phyloP scores from a whole-genome alignment of 2,888 invertebrate species.

The Xestia c-nigrum region DNA sequence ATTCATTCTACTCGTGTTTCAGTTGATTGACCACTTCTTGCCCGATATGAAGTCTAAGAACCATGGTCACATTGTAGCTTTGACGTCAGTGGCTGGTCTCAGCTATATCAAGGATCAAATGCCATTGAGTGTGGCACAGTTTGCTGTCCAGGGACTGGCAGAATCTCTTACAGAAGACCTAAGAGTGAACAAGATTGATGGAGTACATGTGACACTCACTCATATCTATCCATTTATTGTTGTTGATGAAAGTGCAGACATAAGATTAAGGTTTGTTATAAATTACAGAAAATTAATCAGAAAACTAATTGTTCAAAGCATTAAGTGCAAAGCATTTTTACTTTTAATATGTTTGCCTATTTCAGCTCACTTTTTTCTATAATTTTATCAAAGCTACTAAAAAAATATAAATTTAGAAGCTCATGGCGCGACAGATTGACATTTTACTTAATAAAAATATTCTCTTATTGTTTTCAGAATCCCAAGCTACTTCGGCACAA shows the following conservation, averaged over 20 bases:
- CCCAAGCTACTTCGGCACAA: constrained; percentile 92
- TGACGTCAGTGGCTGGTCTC: constrained; percentile 92
- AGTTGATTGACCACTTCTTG: constrained; percentile 91
- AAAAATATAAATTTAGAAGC: not conserved
- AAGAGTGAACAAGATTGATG: constrained; percentile 88
- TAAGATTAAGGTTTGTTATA: constrained; percentile 87
- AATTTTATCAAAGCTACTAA: not conserved
- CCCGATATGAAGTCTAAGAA: constrained; percentile 91
- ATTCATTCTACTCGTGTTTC: constrained; percentile 54
- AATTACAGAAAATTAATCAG: not conserved
- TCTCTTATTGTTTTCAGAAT: constrained; percentile 83
- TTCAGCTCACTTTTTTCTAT: not conserved
- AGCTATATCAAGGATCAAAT: constrained; percentile 91
- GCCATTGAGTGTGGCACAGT: constrained; percentile 92
- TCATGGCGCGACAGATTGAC: too few species aligned
- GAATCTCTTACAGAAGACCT: constrained; percentile 92
- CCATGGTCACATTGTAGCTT: constrained; percentile 91
- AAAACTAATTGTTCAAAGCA: not conserved
- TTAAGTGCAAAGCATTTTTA: constrained; percentile 1
- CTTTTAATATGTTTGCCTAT: too few species aligned
- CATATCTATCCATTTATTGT: constrained; percentile 92
- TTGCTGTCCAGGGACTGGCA: constrained; percentile 92
- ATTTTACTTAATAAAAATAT: not conserved
- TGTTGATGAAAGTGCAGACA: constrained; percentile 88
- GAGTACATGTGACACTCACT: constrained; percentile 91